A percentile compares a stretch with the other conserved stretches of the same genome.
Conservation (phyloP, 1,140 invertebrate genomes). For the Zophobas morio region DNA sequence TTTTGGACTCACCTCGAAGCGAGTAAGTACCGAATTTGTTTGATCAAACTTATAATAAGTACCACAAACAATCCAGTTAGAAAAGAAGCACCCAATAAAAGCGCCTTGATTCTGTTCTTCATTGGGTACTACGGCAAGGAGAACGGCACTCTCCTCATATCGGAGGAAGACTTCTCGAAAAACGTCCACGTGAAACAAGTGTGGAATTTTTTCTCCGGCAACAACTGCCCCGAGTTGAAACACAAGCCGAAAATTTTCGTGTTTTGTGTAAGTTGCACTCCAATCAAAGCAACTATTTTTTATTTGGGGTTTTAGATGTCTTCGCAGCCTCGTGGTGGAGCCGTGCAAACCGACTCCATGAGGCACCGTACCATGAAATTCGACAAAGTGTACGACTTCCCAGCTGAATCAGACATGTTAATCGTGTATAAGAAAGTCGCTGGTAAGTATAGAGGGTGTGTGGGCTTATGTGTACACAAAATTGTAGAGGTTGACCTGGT, state of each 20-base stretch:
- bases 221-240: conserved; percentile 16
- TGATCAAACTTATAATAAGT: background rate
- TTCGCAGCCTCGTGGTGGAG: background rate
- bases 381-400: conserved; percentile 22
- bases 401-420: conserved; percentile 34
- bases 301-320: background rate
- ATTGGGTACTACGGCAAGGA: conserved; percentile 4
- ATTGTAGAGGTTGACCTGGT: no score
- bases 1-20: background rate
- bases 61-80: background rate
- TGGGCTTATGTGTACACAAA: no score
- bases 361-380: conserved; percentile 7
- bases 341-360: background rate
- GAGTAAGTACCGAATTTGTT: background rate
- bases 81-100: conserved; percentile 9
- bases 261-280: conserved; percentile 11
- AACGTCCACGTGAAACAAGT: background rate
- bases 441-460: background rate
- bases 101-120: conserved; percentile 1
- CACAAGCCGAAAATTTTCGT: conserved; percentile 20
- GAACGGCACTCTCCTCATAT: background rate
- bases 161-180: background rate
- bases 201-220: conserved; percentile 18
- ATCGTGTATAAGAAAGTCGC: conserved; percentile 16
- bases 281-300: background rate